Evolutionary conservation across 2,888 invertebrate genomes (phyloP), one percentile per base, ranked within the genome.

Genomic region (Agriotes lineatus): DNA sequence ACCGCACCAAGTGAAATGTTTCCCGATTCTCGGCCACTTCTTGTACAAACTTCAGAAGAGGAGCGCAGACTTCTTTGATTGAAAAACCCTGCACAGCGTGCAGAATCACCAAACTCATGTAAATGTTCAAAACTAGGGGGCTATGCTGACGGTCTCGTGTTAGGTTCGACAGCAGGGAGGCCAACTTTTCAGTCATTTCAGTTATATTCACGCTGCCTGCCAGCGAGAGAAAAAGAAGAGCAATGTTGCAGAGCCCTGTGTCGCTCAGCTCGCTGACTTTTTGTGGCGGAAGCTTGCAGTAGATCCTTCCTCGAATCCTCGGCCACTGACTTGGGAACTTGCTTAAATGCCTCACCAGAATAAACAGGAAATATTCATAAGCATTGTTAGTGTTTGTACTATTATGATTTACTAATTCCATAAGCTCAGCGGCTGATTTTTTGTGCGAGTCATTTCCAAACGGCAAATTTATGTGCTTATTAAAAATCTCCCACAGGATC

Each of bases 231-330:
- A 81, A 82, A 45, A 84, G 70, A 12, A 81, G 48, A 48, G 79
- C 73, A 16, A 84, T 77, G 72, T 81, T 80, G 20, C 73, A 79
- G 5, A 83, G 64, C 10, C 83, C 83, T 39, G 72, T 72, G 42
- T 80, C 78, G 14, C 76, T 78, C 22, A 83, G 77, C 66, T 81
- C 80, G 12, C 78, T 80, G 18, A 83, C 71, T 75, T 83, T 84
- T 44, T 81, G 79, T 5, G 80, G 79, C 2, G 82, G 81, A n/a
- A 84, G 73, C 68, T 82, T 82, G 0, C 83, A 82, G 73, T 82
- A 84, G 70, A 84, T 82, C 57, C 84, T 69, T 1, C 83, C 84
- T 67, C 82, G 81, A 35, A 84, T 77, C 74, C 82, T 83, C 1
- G 76, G 77, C 84, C 84, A 84, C 61, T 83, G 83, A 37, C 70